These are phyloP conservation scores for Ceriagrion tenellum DNA, from an alignment of 2,888 invertebrate species.

Conservation along the genomic window DNA sequence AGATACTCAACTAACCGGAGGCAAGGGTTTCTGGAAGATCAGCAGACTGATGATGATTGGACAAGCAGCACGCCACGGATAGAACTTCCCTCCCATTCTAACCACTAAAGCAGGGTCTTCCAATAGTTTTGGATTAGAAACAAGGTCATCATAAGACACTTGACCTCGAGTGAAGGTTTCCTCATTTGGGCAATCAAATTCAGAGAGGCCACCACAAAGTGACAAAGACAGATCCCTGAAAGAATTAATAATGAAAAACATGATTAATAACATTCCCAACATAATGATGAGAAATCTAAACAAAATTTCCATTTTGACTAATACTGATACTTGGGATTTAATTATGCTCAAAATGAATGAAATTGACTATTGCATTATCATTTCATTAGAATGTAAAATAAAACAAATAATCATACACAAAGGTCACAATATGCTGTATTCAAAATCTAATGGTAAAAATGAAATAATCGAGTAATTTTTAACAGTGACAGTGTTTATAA, in stretches of 20 bases:
- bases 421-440: too few relatives aligned
- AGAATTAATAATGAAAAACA: constrained; percentile 73
- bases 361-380: too few relatives aligned
- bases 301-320: constrained; percentile 72
- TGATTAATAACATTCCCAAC: constrained; percentile 72
- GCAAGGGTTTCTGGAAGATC: constrained; percentile 90
- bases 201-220: constrained; percentile 85
- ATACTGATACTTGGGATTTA: not conserved
- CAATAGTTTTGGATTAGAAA: constrained; percentile 85
- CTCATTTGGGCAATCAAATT: constrained; percentile 79
- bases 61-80: constrained; percentile 94
- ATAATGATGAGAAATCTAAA: constrained; percentile 67
- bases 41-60: constrained; percentile 93
- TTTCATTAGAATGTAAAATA: not conserved
- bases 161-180: constrained; percentile 83
- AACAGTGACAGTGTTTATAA: not conserved
- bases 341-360: too few relatives aligned
- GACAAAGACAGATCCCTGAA: constrained; percentile 86
- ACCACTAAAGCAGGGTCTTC: constrained; percentile 91
- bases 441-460: not conserved
- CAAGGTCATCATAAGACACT: constrained; percentile 82
- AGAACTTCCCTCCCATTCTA: constrained; percentile 91
- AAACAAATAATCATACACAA: not conserved
- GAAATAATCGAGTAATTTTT: not conserved
- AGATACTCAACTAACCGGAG: constrained; percentile 5